Percentiles rank a stretch among this genome's conserved stretches.
phyloP scores from a whole-genome alignment of 1,140 invertebrate species.

The Aphaenogaster floridana region DNA sequence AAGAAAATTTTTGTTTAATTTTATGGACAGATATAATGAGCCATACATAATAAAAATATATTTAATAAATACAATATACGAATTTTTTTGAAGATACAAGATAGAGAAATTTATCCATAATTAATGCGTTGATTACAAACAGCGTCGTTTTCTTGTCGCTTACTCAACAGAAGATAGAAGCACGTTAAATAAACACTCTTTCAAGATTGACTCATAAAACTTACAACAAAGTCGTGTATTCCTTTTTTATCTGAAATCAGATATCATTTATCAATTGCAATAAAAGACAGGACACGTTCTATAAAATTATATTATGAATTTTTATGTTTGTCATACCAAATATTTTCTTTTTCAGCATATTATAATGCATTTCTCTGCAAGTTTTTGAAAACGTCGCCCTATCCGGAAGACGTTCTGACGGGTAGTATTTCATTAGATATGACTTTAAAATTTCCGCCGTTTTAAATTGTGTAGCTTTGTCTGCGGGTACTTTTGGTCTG shows the following conservation, averaged over 20 bases:
- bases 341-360: constrained; percentile 75
- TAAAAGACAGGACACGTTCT: neutral
- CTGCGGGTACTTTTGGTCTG: constrained; percentile 56
- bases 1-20: constrained; percentile 3
- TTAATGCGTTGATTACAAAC: constrained; percentile 8
- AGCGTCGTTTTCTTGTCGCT: neutral
- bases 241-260: constrained; percentile 74
- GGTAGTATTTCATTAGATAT: constrained; percentile 80
- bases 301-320: constrained; percentile 44
- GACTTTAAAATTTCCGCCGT: constrained; percentile 79
- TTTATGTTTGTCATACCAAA: constrained; percentile 72
- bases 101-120: constrained; percentile 43
- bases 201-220: constrained; percentile 53
- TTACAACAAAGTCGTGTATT: constrained; percentile 72
- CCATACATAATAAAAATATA: constrained; percentile 33
- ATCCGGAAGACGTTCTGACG: constrained; percentile 78
- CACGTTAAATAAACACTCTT: constrained; percentile 30
- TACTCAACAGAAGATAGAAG: neutral
- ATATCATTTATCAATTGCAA: constrained; percentile 44
- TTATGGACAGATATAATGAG: neutral
- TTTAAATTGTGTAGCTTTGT: constrained; percentile 75
- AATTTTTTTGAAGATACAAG: constrained; percentile 7
- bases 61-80: constrained; percentile 47
- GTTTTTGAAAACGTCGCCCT: constrained; percentile 77
- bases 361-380: constrained; percentile 79